These are phyloP conservation scores for Enteromius treurensis DNA, from an alignment of 2,797 vertebrate species.

Conservation along the genomic window DNA sequence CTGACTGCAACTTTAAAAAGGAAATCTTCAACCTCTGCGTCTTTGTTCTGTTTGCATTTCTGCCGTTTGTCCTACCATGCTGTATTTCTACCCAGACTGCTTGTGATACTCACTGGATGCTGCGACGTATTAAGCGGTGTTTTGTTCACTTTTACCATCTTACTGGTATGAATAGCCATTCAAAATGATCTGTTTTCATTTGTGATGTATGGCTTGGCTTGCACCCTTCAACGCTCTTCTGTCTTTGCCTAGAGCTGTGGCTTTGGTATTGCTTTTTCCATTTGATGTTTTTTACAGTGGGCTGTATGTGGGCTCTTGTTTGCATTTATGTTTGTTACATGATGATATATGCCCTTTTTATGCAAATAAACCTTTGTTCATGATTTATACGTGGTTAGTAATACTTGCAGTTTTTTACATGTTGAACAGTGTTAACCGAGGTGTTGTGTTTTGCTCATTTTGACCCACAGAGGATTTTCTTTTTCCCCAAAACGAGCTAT, in stretches of 20 bases:
- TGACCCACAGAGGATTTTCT: background rate
- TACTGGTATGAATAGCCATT: conserved; percentile 6
- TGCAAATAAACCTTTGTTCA: conserved; percentile 47
- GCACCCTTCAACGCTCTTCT: conserved; percentile 31
- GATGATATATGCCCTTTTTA: conserved; percentile 35
- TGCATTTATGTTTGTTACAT: conserved; percentile 37
- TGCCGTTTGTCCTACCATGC: conserved; percentile 27
- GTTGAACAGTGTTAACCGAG: background rate
- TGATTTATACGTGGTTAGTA: conserved; percentile 7
- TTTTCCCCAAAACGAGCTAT: background rate
- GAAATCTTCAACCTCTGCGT: background rate
- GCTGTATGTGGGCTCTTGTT: conserved; percentile 27
- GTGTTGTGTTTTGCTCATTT: background rate
- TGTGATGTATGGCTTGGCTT: conserved; percentile 43
- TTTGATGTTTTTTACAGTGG: conserved; percentile 34
- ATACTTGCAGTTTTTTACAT: conserved; percentile 10
- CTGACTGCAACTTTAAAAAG: conserved; percentile 6
- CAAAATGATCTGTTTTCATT: conserved; percentile 37
- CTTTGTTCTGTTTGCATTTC: conserved; percentile 34
- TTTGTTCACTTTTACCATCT: conserved; percentile 21
- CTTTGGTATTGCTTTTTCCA: conserved; percentile 10
- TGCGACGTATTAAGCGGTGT: conserved; percentile 26
- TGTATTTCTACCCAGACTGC: conserved; percentile 18
- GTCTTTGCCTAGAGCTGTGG: conserved; percentile 19
- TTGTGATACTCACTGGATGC: conserved; percentile 15